A percentile compares a stretch with the other conserved stretches of the same genome.
These are phyloP conservation scores for Calosoma granatense DNA, from an alignment of 1,140 invertebrate genomes.

Conservation along the genomic window DNA sequence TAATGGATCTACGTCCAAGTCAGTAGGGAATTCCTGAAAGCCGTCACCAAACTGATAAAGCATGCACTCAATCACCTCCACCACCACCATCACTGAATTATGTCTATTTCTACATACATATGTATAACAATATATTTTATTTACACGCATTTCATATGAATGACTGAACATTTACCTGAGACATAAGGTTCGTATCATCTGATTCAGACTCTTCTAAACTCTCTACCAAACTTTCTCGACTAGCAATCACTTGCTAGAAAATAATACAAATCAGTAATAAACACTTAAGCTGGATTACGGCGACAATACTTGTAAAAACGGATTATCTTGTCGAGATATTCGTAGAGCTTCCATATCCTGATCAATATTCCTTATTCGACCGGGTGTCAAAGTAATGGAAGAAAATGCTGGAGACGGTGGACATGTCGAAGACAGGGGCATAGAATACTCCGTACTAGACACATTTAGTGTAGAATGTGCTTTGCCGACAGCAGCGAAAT, in stretches of 20 bases:
- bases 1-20: slow-evolving; percentile 54
- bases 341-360: slow-evolving; percentile 73
- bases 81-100: slow-evolving; percentile 7
- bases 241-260: slow-evolving; percentile 58
- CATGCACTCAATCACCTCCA: slow-evolving; percentile 7
- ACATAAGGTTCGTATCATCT: slow-evolving; percentile 65
- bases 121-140: no score
- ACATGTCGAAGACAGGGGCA: slow-evolving; percentile 26
- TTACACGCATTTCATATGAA: no score
- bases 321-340: slow-evolving; percentile 71
- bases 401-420: slow-evolving; percentile 36
- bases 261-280: slow-evolving; percentile 7
- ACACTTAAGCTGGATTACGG: slow-evolving; percentile 14
- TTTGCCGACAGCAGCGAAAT: slow-evolving; percentile 20
- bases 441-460: slow-evolving; percentile 30
- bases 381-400: slow-evolving; percentile 57
- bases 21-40: slow-evolving; percentile 52
- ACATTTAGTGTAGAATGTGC: slow-evolving; percentile 31
- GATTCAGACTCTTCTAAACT: slow-evolving; percentile 59
- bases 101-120: no score
- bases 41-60: slow-evolving; percentile 15
- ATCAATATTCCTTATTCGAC: slow-evolving; percentile 64
- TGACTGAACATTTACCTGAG: slow-evolving; percentile 40
- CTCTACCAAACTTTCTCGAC: slow-evolving; percentile 63
- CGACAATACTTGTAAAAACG: slow-evolving; percentile 58